These are phyloP conservation scores for Tupaia tana DNA, from an alignment of 2,113 vertebrate species.

Conservation along the genomic window DNA sequence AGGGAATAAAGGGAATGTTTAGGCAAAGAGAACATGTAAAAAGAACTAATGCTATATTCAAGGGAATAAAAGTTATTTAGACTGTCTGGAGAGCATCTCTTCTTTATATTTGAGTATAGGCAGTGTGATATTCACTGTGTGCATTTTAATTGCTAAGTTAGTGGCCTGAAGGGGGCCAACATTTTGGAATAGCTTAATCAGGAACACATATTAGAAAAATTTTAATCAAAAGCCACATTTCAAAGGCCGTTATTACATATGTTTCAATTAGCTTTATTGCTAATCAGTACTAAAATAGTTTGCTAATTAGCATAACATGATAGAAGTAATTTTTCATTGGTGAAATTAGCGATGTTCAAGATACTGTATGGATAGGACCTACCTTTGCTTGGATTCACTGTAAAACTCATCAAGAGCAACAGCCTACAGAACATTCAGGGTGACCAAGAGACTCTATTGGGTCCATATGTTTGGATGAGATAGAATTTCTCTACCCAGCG, in stretches of 20 bases:
- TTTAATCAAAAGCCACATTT: background rate
- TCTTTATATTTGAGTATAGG: background rate
- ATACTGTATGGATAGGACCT: background rate
- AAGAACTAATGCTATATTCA: background rate
- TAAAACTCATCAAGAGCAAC: background rate
- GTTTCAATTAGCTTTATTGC: conserved; percentile 25
- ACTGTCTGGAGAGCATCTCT: background rate
- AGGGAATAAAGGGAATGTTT: background rate
- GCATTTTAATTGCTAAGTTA: background rate
- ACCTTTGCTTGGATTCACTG: background rate
- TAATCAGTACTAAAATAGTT: background rate
- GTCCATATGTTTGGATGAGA: background rate
- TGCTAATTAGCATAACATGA: background rate
- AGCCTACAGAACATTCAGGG: background rate
- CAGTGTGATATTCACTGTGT: background rate
- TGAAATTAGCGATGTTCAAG: background rate
- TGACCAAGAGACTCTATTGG: background rate
- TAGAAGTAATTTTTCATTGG: background rate
- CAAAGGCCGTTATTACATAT: background rate
- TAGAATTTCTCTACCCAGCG: background rate
- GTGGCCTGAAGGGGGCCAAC: background rate
- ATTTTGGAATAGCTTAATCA: background rate
- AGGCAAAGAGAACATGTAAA: background rate
- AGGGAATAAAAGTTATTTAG: background rate
- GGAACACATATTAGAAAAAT: background rate